Conservation (phyloP, 2,888 invertebrate species). For the Marronus borbonicus region DNA sequence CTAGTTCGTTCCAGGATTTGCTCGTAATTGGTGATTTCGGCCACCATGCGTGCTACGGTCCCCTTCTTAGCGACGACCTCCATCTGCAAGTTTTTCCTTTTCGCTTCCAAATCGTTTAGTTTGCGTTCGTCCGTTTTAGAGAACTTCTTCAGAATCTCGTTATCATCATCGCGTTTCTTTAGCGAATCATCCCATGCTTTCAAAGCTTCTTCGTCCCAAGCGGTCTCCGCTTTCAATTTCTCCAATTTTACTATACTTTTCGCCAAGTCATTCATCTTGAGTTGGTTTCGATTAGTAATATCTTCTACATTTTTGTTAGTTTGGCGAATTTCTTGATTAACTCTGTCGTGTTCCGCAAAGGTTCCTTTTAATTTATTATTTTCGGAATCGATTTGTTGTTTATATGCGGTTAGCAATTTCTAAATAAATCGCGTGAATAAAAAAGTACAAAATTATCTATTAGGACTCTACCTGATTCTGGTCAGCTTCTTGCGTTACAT, state of each 20-base stretch:
- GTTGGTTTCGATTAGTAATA: constrained; percentile 70
- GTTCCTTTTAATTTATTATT: constrained; percentile 70
- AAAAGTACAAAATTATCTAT: constrained; percentile 21
- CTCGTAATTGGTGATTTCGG: constrained; percentile 74
- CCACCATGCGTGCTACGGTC: constrained; percentile 69
- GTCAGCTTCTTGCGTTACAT: constrained; percentile 72
- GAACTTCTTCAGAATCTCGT: constrained; percentile 80
- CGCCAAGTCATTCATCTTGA: constrained; percentile 71
- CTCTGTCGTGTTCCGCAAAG: constrained; percentile 70
- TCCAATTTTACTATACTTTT: constrained; percentile 77
- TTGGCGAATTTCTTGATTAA: constrained; percentile 71
- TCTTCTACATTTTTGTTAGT: constrained; percentile 70
- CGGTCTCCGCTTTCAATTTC: constrained; percentile 77
- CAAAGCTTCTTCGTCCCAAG: constrained; percentile 79
- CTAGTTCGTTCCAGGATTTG: constrained; percentile 67
- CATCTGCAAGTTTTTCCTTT: constrained; percentile 71
- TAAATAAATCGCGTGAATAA: constrained; percentile 59
- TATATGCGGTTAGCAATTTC: constrained; percentile 79
- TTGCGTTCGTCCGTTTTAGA: constrained; percentile 80
- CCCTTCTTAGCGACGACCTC: constrained; percentile 71
- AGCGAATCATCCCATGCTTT: constrained; percentile 82
- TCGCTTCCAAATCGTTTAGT: constrained; percentile 76
- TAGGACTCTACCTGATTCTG: constrained; percentile 72
- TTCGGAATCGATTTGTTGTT: constrained; percentile 80
- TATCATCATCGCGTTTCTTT: constrained; percentile 79